phyloP scores from a whole-genome alignment of 1,140 invertebrate species.

The Bombus polaris region DNA sequence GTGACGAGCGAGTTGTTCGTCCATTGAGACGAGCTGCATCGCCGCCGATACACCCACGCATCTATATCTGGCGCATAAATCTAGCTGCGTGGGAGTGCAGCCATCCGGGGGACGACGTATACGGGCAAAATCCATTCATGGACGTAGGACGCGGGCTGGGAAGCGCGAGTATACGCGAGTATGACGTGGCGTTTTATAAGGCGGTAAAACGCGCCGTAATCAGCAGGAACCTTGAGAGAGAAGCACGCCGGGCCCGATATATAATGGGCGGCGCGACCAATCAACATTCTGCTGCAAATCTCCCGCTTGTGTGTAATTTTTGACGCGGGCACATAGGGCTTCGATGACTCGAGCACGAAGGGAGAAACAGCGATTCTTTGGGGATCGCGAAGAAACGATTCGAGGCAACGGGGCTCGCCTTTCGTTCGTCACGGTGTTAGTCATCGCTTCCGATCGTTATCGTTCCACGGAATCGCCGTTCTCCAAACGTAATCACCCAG shows the following conservation, averaged over 20 bases:
- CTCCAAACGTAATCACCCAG: neutral
- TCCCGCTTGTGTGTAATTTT: neutral
- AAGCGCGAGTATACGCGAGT: neutral
- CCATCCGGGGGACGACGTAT: neutral
- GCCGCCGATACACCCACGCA: slow-evolving; percentile 39
- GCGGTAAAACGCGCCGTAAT: neutral
- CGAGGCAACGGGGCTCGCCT: too few relatives aligned
- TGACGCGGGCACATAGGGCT: neutral
- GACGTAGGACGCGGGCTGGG: neutral
- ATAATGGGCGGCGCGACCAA: neutral
- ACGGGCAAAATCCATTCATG: slow-evolving; percentile 41
- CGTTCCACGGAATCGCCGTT: neutral
- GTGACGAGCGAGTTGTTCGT: slow-evolving; percentile 56
- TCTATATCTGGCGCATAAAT: slow-evolving; percentile 39
- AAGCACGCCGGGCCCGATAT: neutral
- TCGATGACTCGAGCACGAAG: too few relatives aligned
- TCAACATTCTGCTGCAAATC: neutral
- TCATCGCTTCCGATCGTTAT: slow-evolving; percentile 28
- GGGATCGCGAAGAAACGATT: neutral
- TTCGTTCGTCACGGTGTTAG: slow-evolving; percentile 6
- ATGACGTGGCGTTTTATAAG: slow-evolving; percentile 10
- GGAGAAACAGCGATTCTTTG: neutral
- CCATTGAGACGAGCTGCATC: slow-evolving; percentile 43
- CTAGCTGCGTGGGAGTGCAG: slow-evolving; percentile 13
- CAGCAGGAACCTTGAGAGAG: neutral